Evolutionary conservation across 1,140 invertebrate genomes (phyloP).

Genomic region (Drosophila serrata): DNA sequence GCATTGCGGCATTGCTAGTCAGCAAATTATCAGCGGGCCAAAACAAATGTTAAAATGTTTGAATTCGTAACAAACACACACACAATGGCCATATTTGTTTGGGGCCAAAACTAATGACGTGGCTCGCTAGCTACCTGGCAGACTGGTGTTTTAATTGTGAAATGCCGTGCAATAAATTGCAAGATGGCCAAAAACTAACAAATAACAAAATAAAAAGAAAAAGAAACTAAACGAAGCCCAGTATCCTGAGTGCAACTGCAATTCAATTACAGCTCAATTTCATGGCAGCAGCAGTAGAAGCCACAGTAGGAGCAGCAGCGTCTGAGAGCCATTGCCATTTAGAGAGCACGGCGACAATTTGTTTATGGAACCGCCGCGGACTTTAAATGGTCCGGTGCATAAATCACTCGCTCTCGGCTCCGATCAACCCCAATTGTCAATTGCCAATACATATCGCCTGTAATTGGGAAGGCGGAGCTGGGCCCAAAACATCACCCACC

Average conservation of each 20-base stretch:
- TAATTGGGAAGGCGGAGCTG: constrained; percentile 67
- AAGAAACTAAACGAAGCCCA: constrained; percentile 27
- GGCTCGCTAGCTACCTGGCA: constrained; percentile 41
- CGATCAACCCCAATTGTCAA: constrained; percentile 68
- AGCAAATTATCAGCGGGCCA: constrained; percentile 60
- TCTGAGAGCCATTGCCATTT: constrained; percentile 68
- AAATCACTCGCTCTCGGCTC: constrained; percentile 70
- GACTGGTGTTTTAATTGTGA: constrained; percentile 73
- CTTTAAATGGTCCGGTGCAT: constrained; percentile 78
- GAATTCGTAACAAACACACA: constrained; percentile 75
- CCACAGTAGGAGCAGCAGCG: constrained; percentile 24
- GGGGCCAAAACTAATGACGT: constrained; percentile 77
- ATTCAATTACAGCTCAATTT: constrained; percentile 83
- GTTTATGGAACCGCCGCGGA: constrained; percentile 79
- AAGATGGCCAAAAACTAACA: constrained; percentile 73
- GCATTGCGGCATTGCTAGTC: constrained; percentile 20
- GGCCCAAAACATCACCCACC: constrained; percentile 39
- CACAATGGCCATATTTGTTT: constrained; percentile 75
- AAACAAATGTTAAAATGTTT: constrained; percentile 81
- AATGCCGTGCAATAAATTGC: constrained; percentile 78
- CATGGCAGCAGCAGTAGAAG: constrained; percentile 43
- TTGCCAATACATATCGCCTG: constrained; percentile 60
- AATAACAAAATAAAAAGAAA: constrained; percentile 15
- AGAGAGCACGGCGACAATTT: constrained; percentile 80
- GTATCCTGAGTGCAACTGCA: constrained; percentile 70